Percentiles rank a stretch among this genome's conserved stretches.
Evolutionary conservation across 2,888 invertebrate genomes (phyloP).

Genomic region (Conomelus anceps): DNA sequence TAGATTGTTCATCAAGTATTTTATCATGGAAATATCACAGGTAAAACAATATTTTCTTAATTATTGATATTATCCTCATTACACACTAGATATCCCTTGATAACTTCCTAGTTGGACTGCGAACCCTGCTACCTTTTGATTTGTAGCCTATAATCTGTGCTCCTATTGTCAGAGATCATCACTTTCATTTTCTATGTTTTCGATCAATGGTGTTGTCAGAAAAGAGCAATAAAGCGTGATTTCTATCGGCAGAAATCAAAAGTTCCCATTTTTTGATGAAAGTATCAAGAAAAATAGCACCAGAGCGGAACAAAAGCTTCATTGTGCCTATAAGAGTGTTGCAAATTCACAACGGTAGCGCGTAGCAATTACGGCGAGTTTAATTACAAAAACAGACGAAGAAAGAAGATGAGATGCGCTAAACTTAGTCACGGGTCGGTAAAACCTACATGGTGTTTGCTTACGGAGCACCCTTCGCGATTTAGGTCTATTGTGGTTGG

Average conservation of each 20-base stretch:
- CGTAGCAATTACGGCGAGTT: background rate
- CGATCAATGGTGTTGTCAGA: background rate
- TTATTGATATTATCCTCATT: too few species aligned
- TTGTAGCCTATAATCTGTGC: background rate
- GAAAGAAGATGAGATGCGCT: background rate
- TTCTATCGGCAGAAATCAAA: background rate
- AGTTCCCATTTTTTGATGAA: background rate
- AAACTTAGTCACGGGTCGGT: background rate
- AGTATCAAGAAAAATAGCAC: background rate
- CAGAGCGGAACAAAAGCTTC: background rate
- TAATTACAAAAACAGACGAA: background rate
- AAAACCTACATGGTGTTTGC: background rate
- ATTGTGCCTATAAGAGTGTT: background rate
- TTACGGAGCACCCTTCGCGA: background rate
- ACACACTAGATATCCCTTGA: too few species aligned
- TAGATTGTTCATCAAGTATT: too few species aligned
- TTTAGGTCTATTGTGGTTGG: background rate
- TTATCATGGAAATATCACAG: too few species aligned
- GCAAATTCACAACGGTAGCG: background rate
- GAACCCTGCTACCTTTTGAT: background rate
- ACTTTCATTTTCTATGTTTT: background rate
- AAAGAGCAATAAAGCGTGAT: background rate
- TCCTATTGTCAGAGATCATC: background rate
- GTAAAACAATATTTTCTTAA: too few species aligned
- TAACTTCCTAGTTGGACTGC: background rate